Percentiles rank a stretch among this genome's conserved stretches.
Evolutionary conservation across 2,797 vertebrate genomes (phyloP).

Genomic region (Myotis planiceps): DNA sequence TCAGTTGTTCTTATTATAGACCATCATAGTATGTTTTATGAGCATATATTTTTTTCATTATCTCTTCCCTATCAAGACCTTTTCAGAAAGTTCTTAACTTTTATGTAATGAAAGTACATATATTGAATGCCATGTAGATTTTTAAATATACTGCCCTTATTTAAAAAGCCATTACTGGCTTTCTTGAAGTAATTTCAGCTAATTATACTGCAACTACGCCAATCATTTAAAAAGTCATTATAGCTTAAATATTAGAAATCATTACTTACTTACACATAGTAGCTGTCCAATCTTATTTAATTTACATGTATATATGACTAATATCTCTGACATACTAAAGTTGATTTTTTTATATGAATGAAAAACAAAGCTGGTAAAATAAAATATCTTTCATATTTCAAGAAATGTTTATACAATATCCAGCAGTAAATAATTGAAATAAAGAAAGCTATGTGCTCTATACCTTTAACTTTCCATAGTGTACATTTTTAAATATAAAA

Average conservation of each 20-base stretch:
- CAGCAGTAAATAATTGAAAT: background rate
- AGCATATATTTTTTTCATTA: background rate
- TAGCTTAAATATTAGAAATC: conserved; percentile 43
- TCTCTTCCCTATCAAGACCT: background rate
- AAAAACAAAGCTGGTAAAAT: background rate
- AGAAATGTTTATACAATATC: background rate
- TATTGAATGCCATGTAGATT: background rate
- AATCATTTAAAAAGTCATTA: conserved; percentile 66
- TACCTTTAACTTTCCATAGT: background rate
- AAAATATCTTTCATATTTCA: background rate
- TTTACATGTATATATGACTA: conserved; percentile 49
- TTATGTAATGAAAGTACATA: background rate
- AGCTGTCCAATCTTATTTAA: conserved; percentile 64
- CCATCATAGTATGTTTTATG: background rate
- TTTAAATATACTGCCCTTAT: conserved; percentile 31
- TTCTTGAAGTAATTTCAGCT: conserved; percentile 62
- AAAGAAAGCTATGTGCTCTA: background rate
- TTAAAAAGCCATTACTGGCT: conserved; percentile 63
- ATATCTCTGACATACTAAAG: conserved; percentile 16
- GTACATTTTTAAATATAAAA: conserved; percentile 2
- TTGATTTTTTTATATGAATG: conserved; percentile 30
- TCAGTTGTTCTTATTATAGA: background rate
- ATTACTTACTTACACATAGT: conserved; percentile 58
- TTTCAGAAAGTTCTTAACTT: background rate
- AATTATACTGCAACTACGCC: conserved; percentile 47